A percentile compares a stretch with the other conserved stretches of the same genome.
phyloP scores from a whole-genome alignment of 2,888 invertebrate genomes.

The Antheraea yamamai region DNA sequence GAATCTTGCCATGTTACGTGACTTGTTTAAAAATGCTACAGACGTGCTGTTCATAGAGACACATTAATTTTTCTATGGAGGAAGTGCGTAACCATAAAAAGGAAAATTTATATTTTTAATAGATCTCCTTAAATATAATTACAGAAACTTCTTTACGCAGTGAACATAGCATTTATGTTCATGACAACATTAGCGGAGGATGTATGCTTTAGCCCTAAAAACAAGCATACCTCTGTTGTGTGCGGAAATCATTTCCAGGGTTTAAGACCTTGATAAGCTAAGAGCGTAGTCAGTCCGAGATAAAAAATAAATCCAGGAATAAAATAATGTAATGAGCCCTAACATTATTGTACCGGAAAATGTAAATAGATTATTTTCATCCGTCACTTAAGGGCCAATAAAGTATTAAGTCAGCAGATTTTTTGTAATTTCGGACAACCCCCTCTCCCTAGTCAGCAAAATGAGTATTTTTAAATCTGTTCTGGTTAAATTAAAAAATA shows the following conservation, averaged over 20 bases:
- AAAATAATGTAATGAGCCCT: background rate
- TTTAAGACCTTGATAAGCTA: too few species aligned
- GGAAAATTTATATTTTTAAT: background rate
- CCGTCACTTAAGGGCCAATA: too few species aligned
- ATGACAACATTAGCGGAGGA: background rate
- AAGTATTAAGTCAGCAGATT: too few species aligned
- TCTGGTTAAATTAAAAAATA: too few species aligned
- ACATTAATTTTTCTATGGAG: background rate
- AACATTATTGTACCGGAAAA: background rate
- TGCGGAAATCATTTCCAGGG: background rate
- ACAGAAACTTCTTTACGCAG: background rate
- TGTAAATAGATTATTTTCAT: background rate
- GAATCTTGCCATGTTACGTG: conserved; percentile 5
- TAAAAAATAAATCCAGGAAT: too few species aligned
- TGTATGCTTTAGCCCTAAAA: background rate
- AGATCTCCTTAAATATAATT: background rate
- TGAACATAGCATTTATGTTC: background rate
- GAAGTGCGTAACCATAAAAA: background rate
- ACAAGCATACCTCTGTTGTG: background rate
- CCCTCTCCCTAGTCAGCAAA: too few species aligned
- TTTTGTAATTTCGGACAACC: too few species aligned
- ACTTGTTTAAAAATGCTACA: background rate
- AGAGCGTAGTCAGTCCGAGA: too few species aligned
- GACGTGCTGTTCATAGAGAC: background rate
- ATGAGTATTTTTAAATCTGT: too few species aligned